Evolutionary conservation across 2,797 vertebrate genomes (phyloP), one percentile per base, ranked within the genome.

Genomic region (Halcyon chelicuti): DNA sequence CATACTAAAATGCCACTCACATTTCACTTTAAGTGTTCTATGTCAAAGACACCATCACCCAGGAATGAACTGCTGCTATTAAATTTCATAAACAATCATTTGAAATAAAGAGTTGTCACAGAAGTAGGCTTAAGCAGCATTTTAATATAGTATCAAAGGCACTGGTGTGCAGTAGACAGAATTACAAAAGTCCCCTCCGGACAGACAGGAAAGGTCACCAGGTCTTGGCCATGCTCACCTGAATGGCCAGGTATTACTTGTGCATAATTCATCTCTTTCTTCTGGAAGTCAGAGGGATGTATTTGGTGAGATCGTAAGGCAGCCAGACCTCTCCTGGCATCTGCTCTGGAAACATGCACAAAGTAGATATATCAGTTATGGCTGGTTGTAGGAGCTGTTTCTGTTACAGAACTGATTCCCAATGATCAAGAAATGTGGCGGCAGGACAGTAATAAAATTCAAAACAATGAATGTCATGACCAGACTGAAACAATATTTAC

Each of bases 1-100:
- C 42, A 4, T 29, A 19, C n/a, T 52, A 29, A 93, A 61, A 78
- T 55, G 77, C 68, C 67, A 58, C 70, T 92, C 83, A 25, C 66
- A 35, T 75, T 93, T 89, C 78, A 85, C 60, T 73, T 52, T 57
- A 49, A 90, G 90, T 82, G 44, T 60, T 35, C 46, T 22, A 37
- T 93, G 89, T 95, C 86, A 55, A 75, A 95, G 81, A 42, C 47
- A 42, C 42, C 73, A 40, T 91, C 88, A 55, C 77, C 77, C 42
- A 51, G 78, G 68, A 25, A 25, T 72, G 84, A 86, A 40, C 54
- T 75, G 88, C 67, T 81, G 51, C 57, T 67, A 47, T 80, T 79
- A 63, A 67, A 67, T 92, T 33, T 49, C 65, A 60, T 61, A 77
- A 93, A 75, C 84, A 83, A 65, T 51, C 28, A 6, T 63, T 71